Base-by-base conservation (phyloP, 2,113 vertebrate species). In the Paramisgurnus dabryanus region DNA sequence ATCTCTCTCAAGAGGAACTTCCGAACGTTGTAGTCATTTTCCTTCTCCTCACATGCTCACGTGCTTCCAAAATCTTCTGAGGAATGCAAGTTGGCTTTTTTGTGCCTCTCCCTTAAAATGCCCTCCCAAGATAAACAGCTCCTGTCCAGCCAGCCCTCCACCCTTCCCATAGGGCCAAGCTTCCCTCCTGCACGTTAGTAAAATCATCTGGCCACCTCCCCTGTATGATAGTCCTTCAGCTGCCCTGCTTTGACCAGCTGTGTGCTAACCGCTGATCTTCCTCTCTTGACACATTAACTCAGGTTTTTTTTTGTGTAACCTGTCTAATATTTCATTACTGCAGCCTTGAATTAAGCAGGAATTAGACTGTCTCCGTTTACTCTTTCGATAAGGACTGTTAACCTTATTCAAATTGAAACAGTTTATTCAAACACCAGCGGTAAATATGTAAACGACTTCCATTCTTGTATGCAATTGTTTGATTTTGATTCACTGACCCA, bases 161-260 rank as follows among this genome's bases (percentile, higher is more conserved):
- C 49, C 27, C 63, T 69, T 85, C 81, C 78, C 71, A 85, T 50
- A 83, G 68, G 78, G 47, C 67, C 27, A 5, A 76, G 76, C 17
- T 73, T 83, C 64, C 40, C 58, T 53, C 72, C 60, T 1, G 61
- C 43, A 83, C 17, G 67, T 79, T 82, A 75, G 64, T 15, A 41
- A 53, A 11, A 9, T 7, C 6, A 7, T 75, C 45, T 22, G 50
- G 78, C 15, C 55, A 47, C 49, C 17, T 70, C 50, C 64, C 49
- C 69, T 70, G 34, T 58, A 34, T 66, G 66, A 60, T 45, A 78
- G 4, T 0, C 8, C 57, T 34, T 12, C 53, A 55, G 47, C n/a
- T 18, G 65, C 4, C 45, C 7, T 18, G 65, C 58, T 39, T 17
- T 15, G 22, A 67, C n/a, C 43, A 18, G 41, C 13, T 58, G 17